Conservation (phyloP, 1,140 invertebrate genomes). For the Spodoptera litura region DNA sequence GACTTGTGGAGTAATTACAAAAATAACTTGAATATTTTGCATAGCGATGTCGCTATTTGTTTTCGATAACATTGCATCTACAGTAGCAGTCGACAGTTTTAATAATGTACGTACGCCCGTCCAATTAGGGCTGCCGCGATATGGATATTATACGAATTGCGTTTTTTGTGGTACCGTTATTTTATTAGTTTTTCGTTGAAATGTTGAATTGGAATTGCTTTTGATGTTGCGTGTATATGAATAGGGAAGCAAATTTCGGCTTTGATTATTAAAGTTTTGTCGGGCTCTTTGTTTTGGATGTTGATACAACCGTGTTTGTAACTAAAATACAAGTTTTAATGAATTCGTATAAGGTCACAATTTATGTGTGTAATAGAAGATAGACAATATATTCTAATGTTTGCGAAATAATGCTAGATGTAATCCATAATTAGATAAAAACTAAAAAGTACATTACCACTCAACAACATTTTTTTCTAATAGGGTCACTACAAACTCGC, state of each 20-base stretch:
- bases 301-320: not conserved
- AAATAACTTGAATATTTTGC: slow-evolving; percentile 34
- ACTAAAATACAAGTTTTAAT: not conserved
- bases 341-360: not conserved
- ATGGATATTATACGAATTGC: slow-evolving; percentile 33
- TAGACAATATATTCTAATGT: too few species aligned
- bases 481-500: not conserved
- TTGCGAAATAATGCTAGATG: too few species aligned
- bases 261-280: slow-evolving; percentile 29
- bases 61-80: slow-evolving; percentile 48
- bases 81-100: slow-evolving; percentile 38
- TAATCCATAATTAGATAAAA: too few species aligned
- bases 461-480: not conserved
- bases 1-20: slow-evolving; percentile 33
- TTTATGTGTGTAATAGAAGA: too few species aligned
- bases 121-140: slow-evolving; percentile 36
- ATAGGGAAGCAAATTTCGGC: slow-evolving; percentile 7
- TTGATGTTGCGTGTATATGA: slow-evolving; percentile 24
- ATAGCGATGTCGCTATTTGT: slow-evolving; percentile 42
- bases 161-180: slow-evolving; percentile 34
- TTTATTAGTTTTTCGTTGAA: slow-evolving; percentile 30
- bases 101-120: slow-evolving; percentile 43
- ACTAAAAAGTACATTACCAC: too few species aligned
- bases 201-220: slow-evolving; percentile 24
- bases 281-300: not conserved